phyloP scores from a whole-genome alignment of 2,797 vertebrate species.

The Podargus strigoides region DNA sequence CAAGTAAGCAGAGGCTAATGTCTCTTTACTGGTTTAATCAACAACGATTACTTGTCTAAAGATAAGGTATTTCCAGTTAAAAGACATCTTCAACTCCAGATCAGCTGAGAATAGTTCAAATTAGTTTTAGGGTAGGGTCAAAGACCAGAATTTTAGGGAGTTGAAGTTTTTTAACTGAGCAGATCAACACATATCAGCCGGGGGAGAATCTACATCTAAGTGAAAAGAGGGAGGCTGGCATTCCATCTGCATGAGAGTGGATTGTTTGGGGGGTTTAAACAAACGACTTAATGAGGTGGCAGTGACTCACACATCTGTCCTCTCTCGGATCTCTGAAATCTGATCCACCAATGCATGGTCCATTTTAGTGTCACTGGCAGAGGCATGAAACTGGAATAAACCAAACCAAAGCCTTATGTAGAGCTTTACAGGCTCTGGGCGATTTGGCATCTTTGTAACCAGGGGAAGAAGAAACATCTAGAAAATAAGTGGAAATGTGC shows the following conservation, averaged over 20 bases:
- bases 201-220: slow-evolving; percentile 26
- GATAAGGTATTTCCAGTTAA: slow-evolving; percentile 51
- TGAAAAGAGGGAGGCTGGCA: slow-evolving; percentile 4
- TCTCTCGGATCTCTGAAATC: background rate
- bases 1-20: slow-evolving; percentile 33
- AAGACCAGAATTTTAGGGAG: slow-evolving; percentile 19
- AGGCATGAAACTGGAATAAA: background rate
- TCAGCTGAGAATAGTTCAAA: slow-evolving; percentile 51
- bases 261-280: slow-evolving; percentile 30
- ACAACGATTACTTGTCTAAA: slow-evolving; percentile 30
- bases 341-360: background rate
- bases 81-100: slow-evolving; percentile 29
- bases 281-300: slow-evolving; percentile 47
- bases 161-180: slow-evolving; percentile 29
- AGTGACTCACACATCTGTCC: background rate
- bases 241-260: slow-evolving; percentile 33
- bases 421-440: background rate
- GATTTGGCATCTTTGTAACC: background rate
- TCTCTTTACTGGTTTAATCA: slow-evolving; percentile 43
- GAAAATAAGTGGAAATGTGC: background rate
- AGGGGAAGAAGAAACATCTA: background rate
- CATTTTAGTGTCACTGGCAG: background rate
- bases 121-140: slow-evolving; percentile 57
- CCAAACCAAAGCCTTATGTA: background rate
- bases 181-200: background rate